A percentile compares a stretch with the other conserved stretches of the same genome.
Conservation (phyloP, 2,888 invertebrate genomes). For the Cheiracanthium punctorium region DNA sequence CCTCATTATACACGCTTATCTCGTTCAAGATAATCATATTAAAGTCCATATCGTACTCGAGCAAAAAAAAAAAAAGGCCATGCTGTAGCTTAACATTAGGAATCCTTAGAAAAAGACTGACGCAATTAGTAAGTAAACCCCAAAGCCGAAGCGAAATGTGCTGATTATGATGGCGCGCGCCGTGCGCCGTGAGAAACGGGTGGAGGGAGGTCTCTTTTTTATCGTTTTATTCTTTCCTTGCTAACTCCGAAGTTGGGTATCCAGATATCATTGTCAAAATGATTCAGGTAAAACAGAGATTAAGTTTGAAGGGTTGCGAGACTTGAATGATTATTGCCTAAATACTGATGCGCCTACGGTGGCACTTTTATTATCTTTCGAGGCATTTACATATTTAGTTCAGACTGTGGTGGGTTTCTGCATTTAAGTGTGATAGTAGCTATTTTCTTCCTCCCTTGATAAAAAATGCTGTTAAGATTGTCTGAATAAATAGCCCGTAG, state of each 20-base stretch:
- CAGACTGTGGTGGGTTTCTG: not conserved
- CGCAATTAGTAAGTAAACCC: constrained; percentile 38
- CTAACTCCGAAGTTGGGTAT: not conserved
- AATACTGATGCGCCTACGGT: not conserved
- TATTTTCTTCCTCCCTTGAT: not conserved
- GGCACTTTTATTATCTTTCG: not conserved
- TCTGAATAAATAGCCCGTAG: no score
- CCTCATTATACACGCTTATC: no score
- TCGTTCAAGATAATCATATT: constrained; percentile 17
- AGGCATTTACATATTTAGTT: not conserved
- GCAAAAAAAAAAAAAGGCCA: not conserved
- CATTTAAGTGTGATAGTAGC: not conserved
- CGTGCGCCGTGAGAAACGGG: not conserved
- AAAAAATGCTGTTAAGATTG: not conserved
- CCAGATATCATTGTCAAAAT: constrained; percentile 21
- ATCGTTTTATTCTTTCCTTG: not conserved
- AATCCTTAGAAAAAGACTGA: constrained; percentile 21
- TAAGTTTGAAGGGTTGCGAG: constrained; percentile 5
- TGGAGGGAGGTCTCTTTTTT: not conserved
- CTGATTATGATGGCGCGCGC: constrained; percentile 20
- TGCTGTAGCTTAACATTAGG: not conserved
- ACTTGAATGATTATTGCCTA: not conserved
- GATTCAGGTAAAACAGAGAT: constrained; percentile 6
- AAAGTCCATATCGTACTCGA: not conserved
- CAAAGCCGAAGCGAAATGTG: constrained; percentile 20